Conservation (phyloP, 2,113 vertebrate genomes). For the Tiliqua scincoides region DNA sequence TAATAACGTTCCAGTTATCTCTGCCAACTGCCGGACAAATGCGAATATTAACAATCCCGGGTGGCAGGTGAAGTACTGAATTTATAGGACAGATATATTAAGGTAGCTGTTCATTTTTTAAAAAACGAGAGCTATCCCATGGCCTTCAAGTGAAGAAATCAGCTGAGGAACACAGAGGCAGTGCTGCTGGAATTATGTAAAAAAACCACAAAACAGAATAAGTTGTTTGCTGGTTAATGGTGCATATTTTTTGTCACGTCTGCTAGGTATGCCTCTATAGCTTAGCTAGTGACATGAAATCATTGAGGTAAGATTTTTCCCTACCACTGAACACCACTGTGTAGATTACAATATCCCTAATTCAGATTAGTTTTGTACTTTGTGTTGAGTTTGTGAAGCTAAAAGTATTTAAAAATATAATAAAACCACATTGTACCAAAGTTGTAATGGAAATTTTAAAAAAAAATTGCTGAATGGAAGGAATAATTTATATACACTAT, state of each 20-base stretch:
- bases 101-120: slow-evolving; percentile 51
- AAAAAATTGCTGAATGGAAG: slow-evolving; percentile 78
- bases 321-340: slow-evolving; percentile 88
- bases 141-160: slow-evolving; percentile 68
- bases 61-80: slow-evolving; percentile 89
- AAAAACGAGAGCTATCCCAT: slow-evolving; percentile 50
- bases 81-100: slow-evolving; percentile 14
- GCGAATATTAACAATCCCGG: slow-evolving; percentile 78
- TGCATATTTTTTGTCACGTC: slow-evolving; percentile 85
- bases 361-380: slow-evolving; percentile 88
- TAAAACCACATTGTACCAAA: slow-evolving; percentile 85
- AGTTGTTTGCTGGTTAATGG: slow-evolving; percentile 84
- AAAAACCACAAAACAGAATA: slow-evolving; percentile 65
- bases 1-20: slow-evolving; percentile 78
- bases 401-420: slow-evolving; percentile 83
- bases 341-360: slow-evolving; percentile 82
- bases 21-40: slow-evolving; percentile 86
- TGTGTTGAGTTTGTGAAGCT: slow-evolving; percentile 88
- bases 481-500: slow-evolving; percentile 86
- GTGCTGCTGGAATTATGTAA: slow-evolving; percentile 79
- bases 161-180: slow-evolving; percentile 61
- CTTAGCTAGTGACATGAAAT: slow-evolving; percentile 86
- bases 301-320: slow-evolving; percentile 86
- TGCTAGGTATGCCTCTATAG: slow-evolving; percentile 82
- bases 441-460: slow-evolving; percentile 77